Evolutionary conservation across 2,888 invertebrate genomes (phyloP).

Genomic region (Leucoptera coffeella): DNA sequence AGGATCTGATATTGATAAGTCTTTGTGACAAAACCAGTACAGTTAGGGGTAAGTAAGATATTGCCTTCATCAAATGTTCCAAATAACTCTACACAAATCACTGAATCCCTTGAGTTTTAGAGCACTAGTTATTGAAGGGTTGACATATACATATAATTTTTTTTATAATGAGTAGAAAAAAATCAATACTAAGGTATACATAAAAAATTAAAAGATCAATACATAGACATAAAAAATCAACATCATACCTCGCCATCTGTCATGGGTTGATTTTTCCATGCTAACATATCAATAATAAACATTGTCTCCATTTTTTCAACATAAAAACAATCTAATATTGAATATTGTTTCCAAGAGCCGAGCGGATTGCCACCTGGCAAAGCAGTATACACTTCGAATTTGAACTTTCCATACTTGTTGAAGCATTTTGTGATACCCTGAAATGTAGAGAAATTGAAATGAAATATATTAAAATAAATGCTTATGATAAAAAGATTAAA

Average conservation of each 20-base stretch:
- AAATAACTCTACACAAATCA: too few relatives aligned
- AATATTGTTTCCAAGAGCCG: conserved; percentile 29
- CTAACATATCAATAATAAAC: conserved; percentile 77
- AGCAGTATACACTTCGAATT: conserved; percentile 52
- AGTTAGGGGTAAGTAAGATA: too few relatives aligned
- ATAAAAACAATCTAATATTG: conserved; percentile 82
- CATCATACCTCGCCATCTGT: conserved; percentile 65
- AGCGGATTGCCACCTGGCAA: conserved; percentile 66
- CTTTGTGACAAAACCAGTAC: too few relatives aligned
- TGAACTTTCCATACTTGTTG: conserved; percentile 56
- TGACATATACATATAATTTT: too few relatives aligned
- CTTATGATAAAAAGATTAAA: too few relatives aligned
- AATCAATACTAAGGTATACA: not conserved
- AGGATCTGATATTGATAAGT: too few relatives aligned
- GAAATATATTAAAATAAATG: too few relatives aligned
- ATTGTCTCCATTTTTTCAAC: conserved; percentile 52
- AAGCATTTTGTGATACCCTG: conserved; percentile 67
- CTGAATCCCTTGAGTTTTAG: too few relatives aligned
- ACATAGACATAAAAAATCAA: not conserved
- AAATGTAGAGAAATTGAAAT: conserved; percentile 14
- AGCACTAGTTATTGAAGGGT: not conserved
- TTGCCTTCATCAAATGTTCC: too few relatives aligned
- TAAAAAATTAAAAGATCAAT: not conserved
- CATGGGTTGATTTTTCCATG: conserved; percentile 70
- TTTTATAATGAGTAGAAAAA: too few relatives aligned